A percentile compares a stretch with the other conserved stretches of the same genome.
Conservation (phyloP, 2,113 vertebrate genomes). For the Syrrhaptes paradoxus region DNA sequence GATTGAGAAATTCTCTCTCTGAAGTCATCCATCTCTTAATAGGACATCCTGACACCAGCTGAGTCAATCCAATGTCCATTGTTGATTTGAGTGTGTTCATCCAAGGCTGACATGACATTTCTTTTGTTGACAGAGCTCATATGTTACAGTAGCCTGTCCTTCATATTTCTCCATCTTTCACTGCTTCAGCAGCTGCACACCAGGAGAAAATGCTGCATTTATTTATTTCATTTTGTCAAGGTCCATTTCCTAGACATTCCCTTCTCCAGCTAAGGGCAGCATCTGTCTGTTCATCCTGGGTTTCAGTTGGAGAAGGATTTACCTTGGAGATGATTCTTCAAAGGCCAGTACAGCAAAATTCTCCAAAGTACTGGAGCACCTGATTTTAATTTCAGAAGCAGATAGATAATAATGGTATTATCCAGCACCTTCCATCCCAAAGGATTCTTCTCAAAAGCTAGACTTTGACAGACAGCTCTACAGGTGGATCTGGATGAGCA, state of each 20-base stretch:
- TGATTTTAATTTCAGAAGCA: background rate
- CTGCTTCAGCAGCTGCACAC: conserved; percentile 4
- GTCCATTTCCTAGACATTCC: background rate
- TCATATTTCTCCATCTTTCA: conserved; percentile 27
- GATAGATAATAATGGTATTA: background rate
- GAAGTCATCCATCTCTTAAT: conserved; percentile 32
- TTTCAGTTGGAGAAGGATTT: background rate
- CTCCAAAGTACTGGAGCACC: background rate
- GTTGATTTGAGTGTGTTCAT: conserved; percentile 52
- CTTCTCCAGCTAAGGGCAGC: background rate
- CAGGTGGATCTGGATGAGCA: background rate
- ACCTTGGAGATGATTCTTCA: background rate
- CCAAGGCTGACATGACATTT: conserved; percentile 62
- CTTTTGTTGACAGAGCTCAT: conserved; percentile 56
- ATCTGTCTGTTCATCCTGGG: background rate
- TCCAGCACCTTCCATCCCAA: background rate
- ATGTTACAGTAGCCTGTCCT: conserved; percentile 29
- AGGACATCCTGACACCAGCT: conserved; percentile 38
- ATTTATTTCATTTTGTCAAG: background rate
- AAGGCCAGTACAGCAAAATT: background rate
- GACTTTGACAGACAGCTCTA: background rate
- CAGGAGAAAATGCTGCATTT: conserved; percentile 19
- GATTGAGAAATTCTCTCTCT: conserved; percentile 58
- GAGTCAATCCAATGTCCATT: conserved; percentile 47
- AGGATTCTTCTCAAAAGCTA: background rate